These are phyloP conservation scores for Drosophila silvestris DNA, from an alignment of 2,888 invertebrate genomes.

Conservation along the genomic window DNA sequence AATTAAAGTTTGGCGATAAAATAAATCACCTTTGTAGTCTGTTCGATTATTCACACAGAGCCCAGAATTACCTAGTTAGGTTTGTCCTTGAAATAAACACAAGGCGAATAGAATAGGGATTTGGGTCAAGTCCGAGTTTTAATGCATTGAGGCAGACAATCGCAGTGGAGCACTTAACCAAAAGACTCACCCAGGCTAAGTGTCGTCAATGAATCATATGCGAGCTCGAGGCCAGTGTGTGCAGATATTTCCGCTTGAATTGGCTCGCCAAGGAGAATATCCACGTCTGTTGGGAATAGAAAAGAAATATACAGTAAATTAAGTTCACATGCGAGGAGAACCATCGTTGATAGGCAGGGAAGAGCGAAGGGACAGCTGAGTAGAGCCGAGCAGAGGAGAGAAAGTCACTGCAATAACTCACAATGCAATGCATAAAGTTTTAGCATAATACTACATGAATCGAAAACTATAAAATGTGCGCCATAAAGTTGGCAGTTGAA, in stretches of 20 bases:
- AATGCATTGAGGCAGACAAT: conserved; percentile 47
- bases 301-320: conserved; percentile 36
- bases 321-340: conserved; percentile 29
- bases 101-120: conserved; percentile 25
- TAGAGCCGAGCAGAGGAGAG: neutral
- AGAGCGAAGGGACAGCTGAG: neutral
- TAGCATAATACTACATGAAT: conserved; percentile 65
- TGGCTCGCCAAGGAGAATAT: conserved; percentile 91
- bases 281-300: conserved; percentile 86
- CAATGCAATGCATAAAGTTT: conserved; percentile 68
- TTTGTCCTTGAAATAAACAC: neutral
- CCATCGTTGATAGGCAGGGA: conserved; percentile 5
- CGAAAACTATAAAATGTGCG: conserved; percentile 62
- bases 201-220: conserved; percentile 89
- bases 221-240: conserved; percentile 91
- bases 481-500: conserved; percentile 49
- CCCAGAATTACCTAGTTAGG: neutral
- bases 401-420: conserved; percentile 56
- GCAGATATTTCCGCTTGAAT: conserved; percentile 90
- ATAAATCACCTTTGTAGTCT: conserved; percentile 2
- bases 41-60: neutral
- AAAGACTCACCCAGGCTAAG: conserved; percentile 88
- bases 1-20: conserved; percentile 3
- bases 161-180: conserved; percentile 48
- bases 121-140: conserved; percentile 64